These are phyloP conservation scores for Agapetus fuscipes DNA, from an alignment of 2,888 invertebrate genomes.

Conservation along the genomic window DNA sequence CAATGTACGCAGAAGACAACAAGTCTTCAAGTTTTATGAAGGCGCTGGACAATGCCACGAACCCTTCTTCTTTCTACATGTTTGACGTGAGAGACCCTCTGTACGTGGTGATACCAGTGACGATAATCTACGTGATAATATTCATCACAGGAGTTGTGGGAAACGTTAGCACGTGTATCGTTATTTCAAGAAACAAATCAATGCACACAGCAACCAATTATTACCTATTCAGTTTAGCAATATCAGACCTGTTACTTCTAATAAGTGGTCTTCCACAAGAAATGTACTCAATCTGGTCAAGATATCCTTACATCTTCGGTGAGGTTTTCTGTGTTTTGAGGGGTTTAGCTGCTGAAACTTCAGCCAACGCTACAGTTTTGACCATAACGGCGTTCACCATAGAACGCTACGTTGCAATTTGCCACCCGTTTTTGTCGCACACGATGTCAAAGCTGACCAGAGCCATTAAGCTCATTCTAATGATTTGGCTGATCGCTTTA, in stretches of 20 bases:
- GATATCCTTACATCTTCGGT: slow-evolving; percentile 70
- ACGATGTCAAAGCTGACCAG: slow-evolving; percentile 84
- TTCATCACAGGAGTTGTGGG: slow-evolving; percentile 72
- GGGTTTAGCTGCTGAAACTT: slow-evolving; percentile 70
- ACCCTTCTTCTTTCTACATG: background rate
- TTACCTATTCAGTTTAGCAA: slow-evolving; percentile 76
- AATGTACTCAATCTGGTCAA: slow-evolving; percentile 67
- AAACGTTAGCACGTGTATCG: slow-evolving; percentile 75
- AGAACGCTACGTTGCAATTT: slow-evolving; percentile 58
- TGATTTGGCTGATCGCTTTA: slow-evolving; percentile 72
- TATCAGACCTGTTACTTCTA: slow-evolving; percentile 71
- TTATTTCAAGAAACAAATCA: slow-evolving; percentile 69
- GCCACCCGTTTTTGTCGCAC: slow-evolving; percentile 58
- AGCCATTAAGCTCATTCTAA: slow-evolving; percentile 68
- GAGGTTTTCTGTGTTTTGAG: slow-evolving; percentile 69
- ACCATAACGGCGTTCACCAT: slow-evolving; percentile 82
- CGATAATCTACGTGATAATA: slow-evolving; percentile 62
- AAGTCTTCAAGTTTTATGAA: no score
- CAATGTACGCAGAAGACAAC: no score
- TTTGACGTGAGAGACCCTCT: slow-evolving; percentile 38
- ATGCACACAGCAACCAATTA: slow-evolving; percentile 78
- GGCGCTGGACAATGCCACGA: background rate
- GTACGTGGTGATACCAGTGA: slow-evolving; percentile 60
- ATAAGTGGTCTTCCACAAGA: slow-evolving; percentile 76
- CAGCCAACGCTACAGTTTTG: slow-evolving; percentile 66